Evolutionary conservation across 2,113 vertebrate species (phyloP), one percentile per base, ranked within the genome.

Genomic region (Pithys albifrons): DNA sequence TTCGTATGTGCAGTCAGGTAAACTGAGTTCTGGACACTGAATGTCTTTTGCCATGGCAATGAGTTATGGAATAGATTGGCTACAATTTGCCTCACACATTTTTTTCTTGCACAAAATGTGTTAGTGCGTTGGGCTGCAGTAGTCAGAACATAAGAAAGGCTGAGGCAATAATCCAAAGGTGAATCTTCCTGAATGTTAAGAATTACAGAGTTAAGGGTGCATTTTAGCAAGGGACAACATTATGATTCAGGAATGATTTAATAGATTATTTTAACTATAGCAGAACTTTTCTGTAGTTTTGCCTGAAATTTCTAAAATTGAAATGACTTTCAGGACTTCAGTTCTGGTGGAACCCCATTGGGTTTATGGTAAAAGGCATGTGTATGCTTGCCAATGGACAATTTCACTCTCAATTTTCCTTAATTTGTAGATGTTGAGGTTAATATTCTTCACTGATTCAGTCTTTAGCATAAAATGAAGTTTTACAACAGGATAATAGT

Each of bases 21-120:
- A 61, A 0, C 0, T 13, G 14, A 6, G 49, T 55, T 58, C 49
- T 83, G 62, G 5, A 12, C 33, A 2, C 39, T 20, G 31, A 3
- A 1, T 58, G 28, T 59, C 49, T 66, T 69, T 33, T 51, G 23
- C 12, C 69, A 3, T 35, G 22, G 8, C 9, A 29, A 10, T 16
- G 20, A 79, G 9, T 3, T 37, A 2, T 55, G 54, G 43, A 51
- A 43, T 10, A 37, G 4, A 6, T 69, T 72, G 46, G 24, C 58
- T 45, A 27, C 16, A 4, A 0, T 57, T 62, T 85, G 35, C 19
- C 31, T 85, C 5, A 1, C 24, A 8, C 29, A 3, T 29, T 59
- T 35, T 69, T 41, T 79, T 52, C 17, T 52, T 74, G n/a, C 22
- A 25, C 9, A 37, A 14, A 66, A 61, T 0, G 0, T 24, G 33